These are phyloP conservation scores for Anguilla obscura DNA, from an alignment of 2,797 vertebrate genomes.

Conservation along the genomic window DNA sequence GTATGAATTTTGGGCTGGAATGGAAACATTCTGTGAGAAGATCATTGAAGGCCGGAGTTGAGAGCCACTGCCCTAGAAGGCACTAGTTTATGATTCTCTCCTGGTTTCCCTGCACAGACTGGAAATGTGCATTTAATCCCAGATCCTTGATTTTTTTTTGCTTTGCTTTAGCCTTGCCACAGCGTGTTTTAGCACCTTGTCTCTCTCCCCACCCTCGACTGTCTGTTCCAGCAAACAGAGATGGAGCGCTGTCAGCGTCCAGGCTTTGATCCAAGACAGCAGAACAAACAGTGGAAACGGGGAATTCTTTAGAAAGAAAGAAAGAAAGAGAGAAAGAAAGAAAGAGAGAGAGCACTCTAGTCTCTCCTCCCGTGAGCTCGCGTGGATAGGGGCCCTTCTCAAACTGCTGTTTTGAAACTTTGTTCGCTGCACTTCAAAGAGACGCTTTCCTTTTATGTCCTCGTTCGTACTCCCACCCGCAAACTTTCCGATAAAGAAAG, in stretches of 20 bases:
- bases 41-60: too few species aligned
- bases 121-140: not conserved
- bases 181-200: not conserved
- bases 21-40: too few species aligned
- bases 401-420: not conserved
- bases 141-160: not conserved
- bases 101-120: not conserved
- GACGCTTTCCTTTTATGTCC: constrained; percentile 1
- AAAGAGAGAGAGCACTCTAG: not conserved
- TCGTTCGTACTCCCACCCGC: not conserved
- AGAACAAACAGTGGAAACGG: not conserved
- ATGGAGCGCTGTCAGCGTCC: not conserved
- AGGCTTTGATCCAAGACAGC: constrained; percentile 26
- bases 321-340: not conserved
- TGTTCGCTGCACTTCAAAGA: not conserved
- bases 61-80: not conserved
- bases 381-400: constrained; percentile 5
- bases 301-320: not conserved
- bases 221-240: constrained; percentile 21
- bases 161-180: not conserved
- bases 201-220: not conserved
- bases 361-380: not conserved
- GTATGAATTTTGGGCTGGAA: too few species aligned
- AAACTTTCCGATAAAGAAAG: constrained; percentile 11
- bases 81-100: not conserved